phyloP scores from a whole-genome alignment of 2,888 invertebrate genomes.

The Scaeva pyrastri region DNA sequence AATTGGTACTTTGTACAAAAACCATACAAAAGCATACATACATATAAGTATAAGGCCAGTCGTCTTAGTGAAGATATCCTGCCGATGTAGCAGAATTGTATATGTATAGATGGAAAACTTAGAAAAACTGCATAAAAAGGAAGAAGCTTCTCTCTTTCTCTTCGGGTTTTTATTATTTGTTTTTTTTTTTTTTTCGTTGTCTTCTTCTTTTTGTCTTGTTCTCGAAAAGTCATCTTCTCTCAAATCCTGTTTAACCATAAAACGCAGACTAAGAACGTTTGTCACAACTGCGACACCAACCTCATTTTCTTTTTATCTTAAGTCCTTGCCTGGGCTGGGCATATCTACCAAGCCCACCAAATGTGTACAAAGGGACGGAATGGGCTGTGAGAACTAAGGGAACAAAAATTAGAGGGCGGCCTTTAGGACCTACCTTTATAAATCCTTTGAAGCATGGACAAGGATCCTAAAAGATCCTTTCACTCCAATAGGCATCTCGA shows the following conservation, averaged over 20 bases:
- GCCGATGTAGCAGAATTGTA: constrained; percentile 71
- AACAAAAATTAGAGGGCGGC: too few species aligned
- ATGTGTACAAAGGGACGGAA: not conserved
- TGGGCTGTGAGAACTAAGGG: not conserved
- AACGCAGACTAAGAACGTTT: constrained; percentile 73
- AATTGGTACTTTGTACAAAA: constrained; percentile 73
- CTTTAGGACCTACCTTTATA: too few species aligned
- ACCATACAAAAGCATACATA: constrained; percentile 60
- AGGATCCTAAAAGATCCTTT: too few species aligned
- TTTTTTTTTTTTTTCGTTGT: not conserved
- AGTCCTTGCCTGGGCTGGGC: too few species aligned
- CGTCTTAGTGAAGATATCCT: constrained; percentile 51
- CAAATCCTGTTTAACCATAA: constrained; percentile 64
- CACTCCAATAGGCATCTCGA: too few species aligned
- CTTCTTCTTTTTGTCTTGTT: constrained; percentile 34
- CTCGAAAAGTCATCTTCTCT: constrained; percentile 53
- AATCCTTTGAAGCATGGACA: too few species aligned
- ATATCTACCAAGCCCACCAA: too few species aligned
- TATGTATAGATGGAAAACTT: constrained; percentile 40
- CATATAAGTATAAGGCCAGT: not conserved
- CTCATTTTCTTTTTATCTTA: not conserved
- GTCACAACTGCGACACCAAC: constrained; percentile 28
- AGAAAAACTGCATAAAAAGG: constrained; percentile 49
- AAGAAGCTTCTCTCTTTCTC: not conserved
- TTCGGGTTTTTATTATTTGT: not conserved